These are phyloP conservation scores for Aphis gossypii DNA, from an alignment of 1,140 invertebrate genomes.

Conservation along the genomic window DNA sequence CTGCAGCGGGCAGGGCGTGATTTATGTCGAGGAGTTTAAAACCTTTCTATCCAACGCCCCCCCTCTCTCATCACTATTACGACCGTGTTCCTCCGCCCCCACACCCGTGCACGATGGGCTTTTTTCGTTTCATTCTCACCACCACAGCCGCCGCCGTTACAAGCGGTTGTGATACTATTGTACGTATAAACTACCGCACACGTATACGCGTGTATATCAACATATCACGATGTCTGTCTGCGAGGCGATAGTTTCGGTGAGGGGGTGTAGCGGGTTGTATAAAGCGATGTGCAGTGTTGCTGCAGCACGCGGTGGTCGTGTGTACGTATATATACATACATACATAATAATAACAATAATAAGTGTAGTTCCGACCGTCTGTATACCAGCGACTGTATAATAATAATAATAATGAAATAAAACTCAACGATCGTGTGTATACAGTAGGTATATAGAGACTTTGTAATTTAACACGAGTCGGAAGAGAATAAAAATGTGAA, in stretches of 20 bases:
- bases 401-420: background rate
- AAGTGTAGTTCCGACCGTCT: background rate
- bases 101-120: background rate
- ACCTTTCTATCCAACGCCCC: background rate
- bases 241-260: background rate
- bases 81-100: too few species aligned
- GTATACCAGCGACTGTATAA: background rate
- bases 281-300: background rate
- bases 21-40: background rate
- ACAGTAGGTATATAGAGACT: background rate
- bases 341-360: background rate
- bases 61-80: too few species aligned
- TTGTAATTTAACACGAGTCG: background rate
- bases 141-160: background rate
- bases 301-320: background rate
- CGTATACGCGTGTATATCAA: background rate
- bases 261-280: background rate
- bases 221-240: background rate
- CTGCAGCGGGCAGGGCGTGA: background rate
- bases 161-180: background rate
- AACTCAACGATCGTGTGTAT: background rate
- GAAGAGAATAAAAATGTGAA: background rate
- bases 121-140: background rate
- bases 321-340: background rate
- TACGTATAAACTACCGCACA: background rate